A percentile compares a stretch with the other conserved stretches of the same genome.
Conservation (phyloP, 2,113 vertebrate genomes). For the Phalacrocorax carbo region DNA sequence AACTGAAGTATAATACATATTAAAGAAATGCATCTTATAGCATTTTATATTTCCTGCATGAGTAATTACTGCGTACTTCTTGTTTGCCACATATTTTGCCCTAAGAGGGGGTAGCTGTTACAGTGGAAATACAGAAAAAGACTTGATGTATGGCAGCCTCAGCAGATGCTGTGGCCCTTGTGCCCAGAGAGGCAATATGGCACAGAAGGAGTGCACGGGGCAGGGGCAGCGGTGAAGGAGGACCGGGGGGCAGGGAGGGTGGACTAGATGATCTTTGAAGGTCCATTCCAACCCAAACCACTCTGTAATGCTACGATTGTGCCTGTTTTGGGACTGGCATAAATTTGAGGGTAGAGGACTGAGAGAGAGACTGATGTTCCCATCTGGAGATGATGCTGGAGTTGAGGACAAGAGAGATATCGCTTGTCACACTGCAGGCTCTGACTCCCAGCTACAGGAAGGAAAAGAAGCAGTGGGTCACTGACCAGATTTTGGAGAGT, state of each 20-base stretch:
- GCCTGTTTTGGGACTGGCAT: fast-evolving
- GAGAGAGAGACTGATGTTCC: not conserved
- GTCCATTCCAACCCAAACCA: not conserved
- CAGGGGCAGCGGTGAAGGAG: not conserved
- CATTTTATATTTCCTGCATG: not conserved
- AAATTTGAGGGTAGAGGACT: not conserved
- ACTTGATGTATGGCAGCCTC: not conserved
- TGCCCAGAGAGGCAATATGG: fast-evolving
- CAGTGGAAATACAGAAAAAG: not conserved
- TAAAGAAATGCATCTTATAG: not conserved
- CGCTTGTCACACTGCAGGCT: not conserved
- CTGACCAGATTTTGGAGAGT: not conserved
- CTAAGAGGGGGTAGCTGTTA: not conserved
- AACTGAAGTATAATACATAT: not conserved
- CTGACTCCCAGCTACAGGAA: not conserved
- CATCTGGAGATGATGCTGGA: not conserved
- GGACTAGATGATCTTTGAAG: not conserved
- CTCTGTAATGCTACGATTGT: not conserved
- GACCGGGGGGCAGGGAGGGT: not conserved
- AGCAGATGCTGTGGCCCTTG: not conserved
- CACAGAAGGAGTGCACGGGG: fast-evolving
- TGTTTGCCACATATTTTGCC: not conserved
- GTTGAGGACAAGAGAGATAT: not conserved
- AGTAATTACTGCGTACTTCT: not conserved
- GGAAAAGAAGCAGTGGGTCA: not conserved